Evolutionary conservation across 2,113 vertebrate species (phyloP).

Genomic region (human (Homo sapiens)): DNA sequence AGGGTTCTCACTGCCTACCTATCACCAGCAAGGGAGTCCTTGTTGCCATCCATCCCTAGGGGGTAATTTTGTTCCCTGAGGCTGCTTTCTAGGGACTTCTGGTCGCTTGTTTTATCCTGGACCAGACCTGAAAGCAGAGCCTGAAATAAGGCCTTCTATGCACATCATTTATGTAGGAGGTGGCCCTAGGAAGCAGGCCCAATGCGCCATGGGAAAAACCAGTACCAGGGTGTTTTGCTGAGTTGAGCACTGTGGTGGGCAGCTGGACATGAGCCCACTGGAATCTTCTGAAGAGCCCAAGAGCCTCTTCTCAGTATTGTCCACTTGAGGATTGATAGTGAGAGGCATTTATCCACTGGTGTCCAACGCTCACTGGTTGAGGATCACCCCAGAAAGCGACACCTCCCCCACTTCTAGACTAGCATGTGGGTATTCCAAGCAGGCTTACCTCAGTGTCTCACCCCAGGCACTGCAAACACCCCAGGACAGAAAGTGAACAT

Average conservation of each 20-base stretch:
- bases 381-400: background rate
- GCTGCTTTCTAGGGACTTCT: background rate
- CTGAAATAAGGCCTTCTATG: background rate
- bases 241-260: background rate
- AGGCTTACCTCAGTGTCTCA: background rate
- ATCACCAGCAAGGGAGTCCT: background rate
- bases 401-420: background rate
- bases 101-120: background rate
- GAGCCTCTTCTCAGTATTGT: background rate
- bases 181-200: background rate
- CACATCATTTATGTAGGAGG: background rate
- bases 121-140: background rate
- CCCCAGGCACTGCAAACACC: background rate
- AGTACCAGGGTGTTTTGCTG: background rate
- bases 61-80: background rate
- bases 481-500: background rate
- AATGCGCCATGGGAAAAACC: background rate
- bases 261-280: background rate
- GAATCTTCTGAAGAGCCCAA: background rate
- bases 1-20: background rate
- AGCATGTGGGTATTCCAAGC: background rate
- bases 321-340: background rate
- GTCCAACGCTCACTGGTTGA: background rate
- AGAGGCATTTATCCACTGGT: too few species aligned
- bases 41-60: background rate